phyloP scores from a whole-genome alignment of 2,113 vertebrate species.

The Balaeniceps rex region DNA sequence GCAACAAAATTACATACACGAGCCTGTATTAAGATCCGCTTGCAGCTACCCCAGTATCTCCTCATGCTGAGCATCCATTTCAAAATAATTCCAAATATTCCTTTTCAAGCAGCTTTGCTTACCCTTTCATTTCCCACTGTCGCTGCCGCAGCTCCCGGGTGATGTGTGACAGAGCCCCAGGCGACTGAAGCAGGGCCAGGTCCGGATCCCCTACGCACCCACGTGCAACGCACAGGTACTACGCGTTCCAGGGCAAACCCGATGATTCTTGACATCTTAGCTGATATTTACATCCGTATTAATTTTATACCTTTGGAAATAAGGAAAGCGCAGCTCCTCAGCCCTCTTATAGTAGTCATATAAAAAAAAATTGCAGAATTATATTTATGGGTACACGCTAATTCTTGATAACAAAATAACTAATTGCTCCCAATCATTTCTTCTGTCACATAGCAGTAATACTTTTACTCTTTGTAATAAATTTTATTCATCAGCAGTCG shows the following conservation, averaged over 20 bases:
- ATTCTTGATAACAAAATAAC: not conserved
- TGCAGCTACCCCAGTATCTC: not conserved
- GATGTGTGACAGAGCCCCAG: not conserved
- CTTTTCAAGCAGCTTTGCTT: not conserved
- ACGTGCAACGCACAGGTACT: accelerated
- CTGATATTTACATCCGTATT: not conserved
- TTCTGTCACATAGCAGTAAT: not conserved
- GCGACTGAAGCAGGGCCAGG: not conserved
- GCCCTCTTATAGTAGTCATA: accelerated
- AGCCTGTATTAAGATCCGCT: not conserved
- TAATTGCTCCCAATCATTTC: not conserved
- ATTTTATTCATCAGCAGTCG: not conserved
- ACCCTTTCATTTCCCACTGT: not conserved
- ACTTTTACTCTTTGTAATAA: not conserved
- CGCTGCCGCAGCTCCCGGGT: not conserved
- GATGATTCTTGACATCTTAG: accelerated
- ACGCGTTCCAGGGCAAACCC: not conserved
- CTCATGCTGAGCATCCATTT: not conserved
- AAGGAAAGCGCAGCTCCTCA: not conserved
- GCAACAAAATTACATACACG: accelerated
- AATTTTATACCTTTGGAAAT: not conserved
- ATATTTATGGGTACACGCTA: not conserved
- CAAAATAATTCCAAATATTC: not conserved
- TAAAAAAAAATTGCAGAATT: not conserved
- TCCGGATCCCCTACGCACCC: accelerated